A percentile compares a stretch with the other conserved stretches of the same genome.
These are phyloP conservation scores for Celastrina argiolus DNA, from an alignment of 2,888 invertebrate species.

Conservation along the genomic window DNA sequence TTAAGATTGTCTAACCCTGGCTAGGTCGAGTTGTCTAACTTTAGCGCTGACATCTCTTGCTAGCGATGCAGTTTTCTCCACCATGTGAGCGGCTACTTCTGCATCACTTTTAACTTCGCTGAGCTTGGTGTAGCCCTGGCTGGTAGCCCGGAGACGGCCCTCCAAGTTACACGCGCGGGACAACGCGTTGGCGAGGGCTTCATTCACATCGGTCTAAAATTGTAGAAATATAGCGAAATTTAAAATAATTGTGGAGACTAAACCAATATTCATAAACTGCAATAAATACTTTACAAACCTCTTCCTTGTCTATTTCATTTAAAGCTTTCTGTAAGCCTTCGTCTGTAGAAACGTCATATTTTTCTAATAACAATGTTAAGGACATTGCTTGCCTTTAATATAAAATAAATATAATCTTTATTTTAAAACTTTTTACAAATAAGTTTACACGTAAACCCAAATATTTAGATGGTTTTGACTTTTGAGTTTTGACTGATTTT, in stretches of 20 bases:
- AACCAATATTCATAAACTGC: no score
- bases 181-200: conserved; percentile 83
- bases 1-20: conserved; percentile 81
- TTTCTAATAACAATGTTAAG: conserved; percentile 59
- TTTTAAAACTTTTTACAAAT: neutral
- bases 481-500: neutral
- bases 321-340: conserved; percentile 78
- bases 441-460: neutral
- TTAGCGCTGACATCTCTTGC: conserved; percentile 97
- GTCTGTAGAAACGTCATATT: conserved; percentile 73
- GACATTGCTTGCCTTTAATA: conserved; percentile 30
- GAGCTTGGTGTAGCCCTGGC: conserved; percentile 88
- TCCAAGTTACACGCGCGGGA: conserved; percentile 86
- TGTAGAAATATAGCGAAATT: conserved; percentile 11
- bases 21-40: conserved; percentile 94
- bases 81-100: conserved; percentile 88
- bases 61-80: conserved; percentile 89
- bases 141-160: conserved; percentile 87
- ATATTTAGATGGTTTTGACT: neutral
- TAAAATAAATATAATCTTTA: neutral
- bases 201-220: conserved; percentile 81
- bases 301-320: conserved; percentile 76
- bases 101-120: conserved; percentile 87
- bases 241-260: no score
- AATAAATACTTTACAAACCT: conserved; percentile 52